Percentiles rank a stretch among this genome's conserved stretches.
Conservation (phyloP, 2,797 vertebrate species). For the Tenualosa ilisha region DNA sequence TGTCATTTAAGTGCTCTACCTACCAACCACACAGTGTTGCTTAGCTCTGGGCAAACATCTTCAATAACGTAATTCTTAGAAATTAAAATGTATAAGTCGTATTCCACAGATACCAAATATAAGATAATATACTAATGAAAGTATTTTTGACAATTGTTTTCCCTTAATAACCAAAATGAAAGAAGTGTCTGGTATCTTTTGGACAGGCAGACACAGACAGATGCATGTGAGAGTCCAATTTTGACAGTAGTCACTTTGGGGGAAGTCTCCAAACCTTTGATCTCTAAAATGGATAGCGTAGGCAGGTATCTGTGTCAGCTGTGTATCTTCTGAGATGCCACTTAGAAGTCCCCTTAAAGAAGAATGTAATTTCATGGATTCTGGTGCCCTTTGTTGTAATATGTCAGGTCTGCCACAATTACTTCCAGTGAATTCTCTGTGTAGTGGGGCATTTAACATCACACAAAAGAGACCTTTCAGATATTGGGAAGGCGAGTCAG, state of each 20-base stretch:
- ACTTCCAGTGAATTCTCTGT: slow-evolving; percentile 71
- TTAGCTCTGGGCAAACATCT: not conserved
- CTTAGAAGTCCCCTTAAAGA: slow-evolving; percentile 65
- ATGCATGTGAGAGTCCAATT: not conserved
- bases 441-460: slow-evolving; percentile 56
- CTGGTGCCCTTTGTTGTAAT: slow-evolving; percentile 64
- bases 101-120: not conserved
- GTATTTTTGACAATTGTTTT: not conserved
- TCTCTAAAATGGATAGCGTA: slow-evolving; percentile 5
- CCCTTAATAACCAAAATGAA: not conserved
- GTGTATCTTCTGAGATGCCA: slow-evolving; percentile 59
- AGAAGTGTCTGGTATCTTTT: not conserved
- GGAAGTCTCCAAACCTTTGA: not conserved
- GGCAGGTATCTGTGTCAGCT: not conserved
- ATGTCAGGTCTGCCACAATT: slow-evolving; percentile 62
- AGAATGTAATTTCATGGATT: slow-evolving; percentile 59
- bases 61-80: not conserved
- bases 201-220: not conserved
- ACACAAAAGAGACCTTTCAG: slow-evolving; percentile 55
- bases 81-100: too few relatives aligned
- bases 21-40: not conserved
- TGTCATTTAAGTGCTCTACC: not conserved
- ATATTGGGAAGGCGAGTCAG: slow-evolving; percentile 44
- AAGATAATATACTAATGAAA: not conserved
- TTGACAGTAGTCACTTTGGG: not conserved